Conservation (phyloP, 2,888 invertebrate species). For the Aporophyla lueneburgensis region DNA sequence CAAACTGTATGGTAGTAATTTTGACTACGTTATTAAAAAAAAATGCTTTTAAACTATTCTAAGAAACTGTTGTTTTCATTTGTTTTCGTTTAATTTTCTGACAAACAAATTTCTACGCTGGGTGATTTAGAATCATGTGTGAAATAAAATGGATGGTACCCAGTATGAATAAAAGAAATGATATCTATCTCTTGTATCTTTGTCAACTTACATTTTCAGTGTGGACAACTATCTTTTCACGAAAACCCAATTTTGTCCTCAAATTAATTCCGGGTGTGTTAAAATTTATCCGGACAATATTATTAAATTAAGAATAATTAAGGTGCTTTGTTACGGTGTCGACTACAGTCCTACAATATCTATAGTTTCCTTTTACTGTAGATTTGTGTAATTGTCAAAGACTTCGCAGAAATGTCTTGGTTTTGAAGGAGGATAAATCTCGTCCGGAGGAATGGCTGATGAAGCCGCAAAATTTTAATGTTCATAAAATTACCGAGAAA, state of each 20-base stretch:
- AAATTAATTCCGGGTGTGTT: constrained; percentile 60
- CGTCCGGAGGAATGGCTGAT: neutral
- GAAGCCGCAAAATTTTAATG: constrained; percentile 1
- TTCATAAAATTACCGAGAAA: neutral
- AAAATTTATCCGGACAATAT: constrained; percentile 51
- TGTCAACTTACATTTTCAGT: neutral
- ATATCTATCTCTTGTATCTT: neutral
- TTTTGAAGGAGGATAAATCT: constrained; percentile 20
- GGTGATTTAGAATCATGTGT: neutral
- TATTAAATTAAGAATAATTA: constrained; percentile 58
- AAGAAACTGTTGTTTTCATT: too few species aligned
- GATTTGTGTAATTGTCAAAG: constrained; percentile 53
- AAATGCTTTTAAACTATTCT: too few species aligned
- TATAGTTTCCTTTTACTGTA: constrained; percentile 53
- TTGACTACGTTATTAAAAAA: too few species aligned
- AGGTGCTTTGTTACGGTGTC: constrained; percentile 45
- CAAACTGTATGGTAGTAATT: too few species aligned
- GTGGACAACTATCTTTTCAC: constrained; percentile 11
- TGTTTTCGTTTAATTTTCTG: too few species aligned
- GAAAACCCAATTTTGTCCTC: too few species aligned
- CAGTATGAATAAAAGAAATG: too few species aligned
- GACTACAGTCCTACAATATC: constrained; percentile 23
- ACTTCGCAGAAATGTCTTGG: constrained; percentile 26
- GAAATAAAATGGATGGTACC: neutral
- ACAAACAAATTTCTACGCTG: too few species aligned